phyloP scores from a whole-genome alignment of 2,888 invertebrate genomes.

The Lasioglossum pauxillum region DNA sequence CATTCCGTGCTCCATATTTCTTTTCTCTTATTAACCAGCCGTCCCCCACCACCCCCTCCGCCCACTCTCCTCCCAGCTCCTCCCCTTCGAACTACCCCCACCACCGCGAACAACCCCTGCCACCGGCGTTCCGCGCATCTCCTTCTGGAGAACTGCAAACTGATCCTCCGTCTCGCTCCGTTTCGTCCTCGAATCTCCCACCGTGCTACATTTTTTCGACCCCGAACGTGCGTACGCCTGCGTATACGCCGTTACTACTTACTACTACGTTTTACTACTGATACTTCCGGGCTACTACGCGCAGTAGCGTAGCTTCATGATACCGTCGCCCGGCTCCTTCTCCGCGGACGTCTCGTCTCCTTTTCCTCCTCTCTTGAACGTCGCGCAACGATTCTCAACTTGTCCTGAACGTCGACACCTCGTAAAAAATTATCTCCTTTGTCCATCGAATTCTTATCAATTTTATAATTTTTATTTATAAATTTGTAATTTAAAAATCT shows the following conservation, averaged over 20 bases:
- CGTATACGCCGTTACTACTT: conserved; percentile 78
- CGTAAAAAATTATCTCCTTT: not conserved
- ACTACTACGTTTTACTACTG: conserved; percentile 74
- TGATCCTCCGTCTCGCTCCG: conserved; percentile 41
- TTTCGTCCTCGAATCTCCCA: conserved; percentile 61
- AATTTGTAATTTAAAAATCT: not conserved
- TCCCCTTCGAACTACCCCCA: not conserved
- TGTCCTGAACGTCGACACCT: not conserved
- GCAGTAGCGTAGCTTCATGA: conserved; percentile 66
- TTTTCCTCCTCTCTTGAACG: not conserved
- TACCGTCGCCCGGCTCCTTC: conserved; percentile 49
- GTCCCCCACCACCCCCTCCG: no score
- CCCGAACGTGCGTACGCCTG: conserved; percentile 78
- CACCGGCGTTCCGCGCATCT: conserved; percentile 26
- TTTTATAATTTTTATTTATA: not conserved
- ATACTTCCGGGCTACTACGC: conserved; percentile 71
- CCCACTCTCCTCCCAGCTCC: not conserved
- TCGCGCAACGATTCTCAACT: not conserved
- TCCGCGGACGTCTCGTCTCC: not conserved
- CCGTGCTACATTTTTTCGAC: conserved; percentile 54
- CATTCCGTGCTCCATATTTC: conserved; percentile 15
- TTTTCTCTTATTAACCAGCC: conserved; percentile 24
- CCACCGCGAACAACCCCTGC: conserved; percentile 6
- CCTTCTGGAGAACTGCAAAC: conserved; percentile 48
- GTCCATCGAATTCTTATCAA: not conserved